phyloP scores from a whole-genome alignment of 35 echinoderm and acorn worm genomes.

The Ophioderma brevispina region DNA sequence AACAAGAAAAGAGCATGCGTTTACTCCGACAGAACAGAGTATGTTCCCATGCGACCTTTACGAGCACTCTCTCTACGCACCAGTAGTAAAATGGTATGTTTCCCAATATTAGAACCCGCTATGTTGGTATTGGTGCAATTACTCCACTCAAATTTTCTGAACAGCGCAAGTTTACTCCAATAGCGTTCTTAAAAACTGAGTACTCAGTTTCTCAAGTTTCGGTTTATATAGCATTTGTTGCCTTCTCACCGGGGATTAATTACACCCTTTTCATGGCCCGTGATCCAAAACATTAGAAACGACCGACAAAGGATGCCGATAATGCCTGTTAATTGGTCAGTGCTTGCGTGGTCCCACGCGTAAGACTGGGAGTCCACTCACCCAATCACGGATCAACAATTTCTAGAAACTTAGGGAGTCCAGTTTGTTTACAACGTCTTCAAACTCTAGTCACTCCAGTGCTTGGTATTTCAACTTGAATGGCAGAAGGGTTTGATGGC shows the following conservation, averaged over 20 bases:
- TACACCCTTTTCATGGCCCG: slow-evolving; percentile 27
- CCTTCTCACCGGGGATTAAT: slow-evolving; percentile 22
- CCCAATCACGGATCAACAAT: neutral
- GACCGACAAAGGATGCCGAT: slow-evolving; percentile 34
- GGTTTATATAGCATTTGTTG: neutral
- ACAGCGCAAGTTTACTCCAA: neutral
- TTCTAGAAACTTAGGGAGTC: neutral
- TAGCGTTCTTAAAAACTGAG: neutral
- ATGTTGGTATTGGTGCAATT: too few species aligned
- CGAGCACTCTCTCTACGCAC: too few species aligned
- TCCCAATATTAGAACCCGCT: too few species aligned
- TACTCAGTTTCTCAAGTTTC: neutral
- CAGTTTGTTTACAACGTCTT: slow-evolving; percentile 5
- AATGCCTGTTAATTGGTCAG: slow-evolving; percentile 42
- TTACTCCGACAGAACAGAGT: too few species aligned
- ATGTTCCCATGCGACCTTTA: too few species aligned
- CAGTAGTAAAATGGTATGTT: too few species aligned
- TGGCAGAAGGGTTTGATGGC: too few species aligned
- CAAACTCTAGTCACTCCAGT: too few species aligned
- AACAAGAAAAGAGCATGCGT: too few species aligned
- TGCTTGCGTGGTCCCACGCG: neutral
- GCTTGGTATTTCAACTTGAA: too few species aligned
- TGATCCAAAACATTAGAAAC: slow-evolving; percentile 11
- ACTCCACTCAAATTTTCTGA: too few species aligned
- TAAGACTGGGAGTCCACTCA: neutral